phyloP scores from a whole-genome alignment of 2,888 invertebrate species.

The Biston betularia region DNA sequence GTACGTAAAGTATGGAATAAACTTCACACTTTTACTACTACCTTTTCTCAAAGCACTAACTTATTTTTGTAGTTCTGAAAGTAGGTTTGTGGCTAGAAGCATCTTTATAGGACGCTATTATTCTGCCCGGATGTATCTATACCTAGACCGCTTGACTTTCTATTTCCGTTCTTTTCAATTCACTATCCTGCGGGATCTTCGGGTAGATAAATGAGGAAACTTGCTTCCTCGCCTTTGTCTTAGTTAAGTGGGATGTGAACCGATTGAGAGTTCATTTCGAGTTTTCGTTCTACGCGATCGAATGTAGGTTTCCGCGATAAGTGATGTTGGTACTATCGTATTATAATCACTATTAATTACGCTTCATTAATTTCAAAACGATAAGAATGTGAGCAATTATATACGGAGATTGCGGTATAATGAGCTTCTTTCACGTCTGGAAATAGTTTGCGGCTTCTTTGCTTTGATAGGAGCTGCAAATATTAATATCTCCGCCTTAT shows the following conservation, averaged over 20 bases:
- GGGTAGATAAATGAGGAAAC: conserved; percentile 72
- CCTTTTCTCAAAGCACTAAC: conserved; percentile 33
- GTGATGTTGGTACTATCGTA: conserved; percentile 22
- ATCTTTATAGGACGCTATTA: conserved; percentile 44
- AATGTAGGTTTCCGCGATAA: conserved; percentile 45
- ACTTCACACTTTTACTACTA: conserved; percentile 40
- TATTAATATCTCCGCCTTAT: conserved; percentile 45
- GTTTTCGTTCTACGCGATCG: conserved; percentile 42
- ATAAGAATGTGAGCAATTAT: conserved; percentile 13
- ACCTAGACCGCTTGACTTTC: conserved; percentile 75
- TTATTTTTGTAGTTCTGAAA: conserved; percentile 31
- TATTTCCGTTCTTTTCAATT: conserved; percentile 68
- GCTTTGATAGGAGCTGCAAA: conserved; percentile 16
- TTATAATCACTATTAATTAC: conserved; percentile 32
- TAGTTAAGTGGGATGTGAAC: conserved; percentile 58
- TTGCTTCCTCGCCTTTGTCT: conserved; percentile 70
- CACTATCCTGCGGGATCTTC: conserved; percentile 69
- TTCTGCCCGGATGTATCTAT: conserved; percentile 63
- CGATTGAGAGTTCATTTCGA: conserved; percentile 56
- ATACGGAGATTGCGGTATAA: neutral
- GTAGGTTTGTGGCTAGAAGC: conserved; percentile 28
- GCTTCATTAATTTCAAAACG: conserved; percentile 30
- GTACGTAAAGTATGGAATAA: conserved; percentile 37
- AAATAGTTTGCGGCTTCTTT: neutral
- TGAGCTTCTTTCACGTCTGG: neutral